phyloP scores from a whole-genome alignment of 1,140 invertebrate genomes.

The Dufourea novaeangliae region DNA sequence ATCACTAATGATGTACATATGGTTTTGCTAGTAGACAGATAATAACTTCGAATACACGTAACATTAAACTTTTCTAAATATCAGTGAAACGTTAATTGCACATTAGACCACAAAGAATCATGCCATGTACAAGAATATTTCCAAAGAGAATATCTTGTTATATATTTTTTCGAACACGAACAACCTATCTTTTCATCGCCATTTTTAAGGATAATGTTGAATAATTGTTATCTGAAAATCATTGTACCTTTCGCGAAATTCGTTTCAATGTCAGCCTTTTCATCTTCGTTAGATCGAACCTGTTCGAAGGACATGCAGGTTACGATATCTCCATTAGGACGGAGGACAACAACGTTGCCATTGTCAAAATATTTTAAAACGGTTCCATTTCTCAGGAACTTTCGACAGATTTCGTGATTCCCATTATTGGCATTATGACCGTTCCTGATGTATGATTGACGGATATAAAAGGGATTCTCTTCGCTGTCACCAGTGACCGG shows the following conservation, averaged over 20 bases:
- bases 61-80: too few relatives aligned
- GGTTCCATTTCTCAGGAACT: slow-evolving; percentile 73
- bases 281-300: not conserved
- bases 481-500: slow-evolving; percentile 75
- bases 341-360: slow-evolving; percentile 65
- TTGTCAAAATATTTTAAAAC: slow-evolving; percentile 69
- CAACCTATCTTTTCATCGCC: not conserved
- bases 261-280: not conserved
- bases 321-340: slow-evolving; percentile 70
- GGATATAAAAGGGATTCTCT: slow-evolving; percentile 79
- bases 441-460: slow-evolving; percentile 77
- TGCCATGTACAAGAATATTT: too few relatives aligned
- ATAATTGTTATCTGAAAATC: too few relatives aligned
- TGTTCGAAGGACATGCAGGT: slow-evolving; percentile 51
- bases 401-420: slow-evolving; percentile 61
- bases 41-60: too few relatives aligned
- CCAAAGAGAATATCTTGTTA: too few relatives aligned
- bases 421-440: slow-evolving; percentile 3
- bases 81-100: too few relatives aligned
- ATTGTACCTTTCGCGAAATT: not conserved
- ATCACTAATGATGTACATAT: too few relatives aligned
- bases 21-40: too few relatives aligned
- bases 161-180: too few relatives aligned
- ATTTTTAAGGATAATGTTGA: not conserved
- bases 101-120: too few relatives aligned